A percentile compares a stretch with the other conserved stretches of the same genome.
phyloP scores from a whole-genome alignment of 2,113 vertebrate genomes.

The Pycnonotus jocosus region DNA sequence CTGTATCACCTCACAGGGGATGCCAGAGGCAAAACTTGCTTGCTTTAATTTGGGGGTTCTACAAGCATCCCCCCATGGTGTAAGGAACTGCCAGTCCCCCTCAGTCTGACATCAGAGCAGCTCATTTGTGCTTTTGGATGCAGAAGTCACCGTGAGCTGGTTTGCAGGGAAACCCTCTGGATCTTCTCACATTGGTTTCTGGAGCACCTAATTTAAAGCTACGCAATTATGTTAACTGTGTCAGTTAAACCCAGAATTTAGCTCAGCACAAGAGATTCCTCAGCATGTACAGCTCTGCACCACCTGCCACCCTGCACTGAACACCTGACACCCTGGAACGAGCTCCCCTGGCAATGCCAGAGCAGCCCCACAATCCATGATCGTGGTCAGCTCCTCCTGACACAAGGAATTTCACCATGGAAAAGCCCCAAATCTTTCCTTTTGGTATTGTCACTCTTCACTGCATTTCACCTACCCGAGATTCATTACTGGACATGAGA shows the following conservation, averaged over 20 bases:
- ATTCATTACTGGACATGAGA: neutral
- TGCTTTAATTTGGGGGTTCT: neutral
- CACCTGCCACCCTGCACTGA: neutral
- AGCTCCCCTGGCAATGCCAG: neutral
- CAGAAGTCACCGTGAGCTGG: neutral
- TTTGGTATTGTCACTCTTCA: neutral
- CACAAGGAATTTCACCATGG: fast-evolving
- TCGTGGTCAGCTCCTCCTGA: neutral
- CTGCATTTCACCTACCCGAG: neutral
- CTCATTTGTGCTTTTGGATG: neutral
- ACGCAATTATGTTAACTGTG: neutral
- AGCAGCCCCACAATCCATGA: neutral
- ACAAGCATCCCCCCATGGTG: fast-evolving
- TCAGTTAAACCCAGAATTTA: neutral
- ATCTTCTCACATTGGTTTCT: neutral
- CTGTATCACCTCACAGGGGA: neutral
- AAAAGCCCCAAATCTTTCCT: neutral
- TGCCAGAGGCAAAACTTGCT: neutral
- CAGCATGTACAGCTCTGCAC: neutral
- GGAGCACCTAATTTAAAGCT: neutral
- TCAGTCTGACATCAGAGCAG: neutral
- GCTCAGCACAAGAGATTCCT: neutral
- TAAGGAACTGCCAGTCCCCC: neutral
- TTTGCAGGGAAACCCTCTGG: neutral
- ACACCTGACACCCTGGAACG: neutral